These are phyloP conservation scores for Raja brachyura DNA, from an alignment of 2,113 vertebrate genomes.

Conservation along the genomic window DNA sequence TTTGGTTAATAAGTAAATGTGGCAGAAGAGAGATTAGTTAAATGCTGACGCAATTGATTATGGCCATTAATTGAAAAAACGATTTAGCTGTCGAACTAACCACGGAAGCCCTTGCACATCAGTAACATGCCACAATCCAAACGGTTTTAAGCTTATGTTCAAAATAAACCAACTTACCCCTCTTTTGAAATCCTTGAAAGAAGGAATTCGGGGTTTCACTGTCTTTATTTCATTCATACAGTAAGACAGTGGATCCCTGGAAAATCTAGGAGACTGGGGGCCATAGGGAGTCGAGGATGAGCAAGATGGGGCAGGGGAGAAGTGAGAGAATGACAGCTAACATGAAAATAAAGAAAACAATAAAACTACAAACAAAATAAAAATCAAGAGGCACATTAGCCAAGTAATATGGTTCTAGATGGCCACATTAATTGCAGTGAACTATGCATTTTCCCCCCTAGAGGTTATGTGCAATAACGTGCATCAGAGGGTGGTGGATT, in stretches of 20 bases:
- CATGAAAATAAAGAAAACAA: not conserved
- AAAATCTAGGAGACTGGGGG: slow-evolving; percentile 73
- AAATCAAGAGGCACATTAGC: not conserved
- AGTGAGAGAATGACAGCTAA: slow-evolving; percentile 71
- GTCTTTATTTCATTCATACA: slow-evolving; percentile 91
- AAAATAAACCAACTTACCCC: slow-evolving; percentile 75
- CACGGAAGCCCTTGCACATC: slow-evolving; percentile 25
- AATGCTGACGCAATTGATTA: not conserved
- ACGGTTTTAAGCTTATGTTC: not conserved
- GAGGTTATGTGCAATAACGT: not conserved
- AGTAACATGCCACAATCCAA: slow-evolving; percentile 27
- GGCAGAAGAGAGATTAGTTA: not conserved
- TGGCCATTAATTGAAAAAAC: not conserved
- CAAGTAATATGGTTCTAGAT: not conserved
- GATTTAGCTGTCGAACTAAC: slow-evolving; percentile 18
- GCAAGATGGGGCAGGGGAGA: slow-evolving; percentile 66
- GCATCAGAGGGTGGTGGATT: not conserved
- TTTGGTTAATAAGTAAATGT: not conserved
- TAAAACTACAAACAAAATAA: not conserved
- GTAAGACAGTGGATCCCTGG: slow-evolving; percentile 82
- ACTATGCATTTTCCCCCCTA: not conserved
- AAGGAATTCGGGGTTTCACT: slow-evolving; percentile 83
- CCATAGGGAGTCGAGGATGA: slow-evolving; percentile 67
- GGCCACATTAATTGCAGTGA: not conserved
- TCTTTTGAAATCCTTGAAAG: slow-evolving; percentile 83